Percentiles rank a stretch among this genome's conserved stretches.
Conservation (phyloP, 2,797 vertebrate genomes). For the Melanotaenia trifasciata region DNA sequence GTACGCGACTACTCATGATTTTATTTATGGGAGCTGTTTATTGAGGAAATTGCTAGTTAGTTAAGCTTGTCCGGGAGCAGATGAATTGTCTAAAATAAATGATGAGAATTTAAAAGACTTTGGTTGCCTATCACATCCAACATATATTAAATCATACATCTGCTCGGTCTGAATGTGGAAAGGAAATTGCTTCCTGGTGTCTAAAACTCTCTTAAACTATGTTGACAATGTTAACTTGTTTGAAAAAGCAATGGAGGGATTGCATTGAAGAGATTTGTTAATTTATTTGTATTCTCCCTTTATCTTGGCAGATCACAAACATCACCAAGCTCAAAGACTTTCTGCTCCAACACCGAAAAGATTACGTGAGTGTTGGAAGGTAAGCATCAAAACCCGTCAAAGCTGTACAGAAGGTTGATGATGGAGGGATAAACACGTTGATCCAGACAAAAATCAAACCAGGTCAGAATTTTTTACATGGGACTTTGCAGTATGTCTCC, state of each 20-base stretch:
- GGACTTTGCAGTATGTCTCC: conserved; percentile 29
- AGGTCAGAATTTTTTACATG: conserved; percentile 48
- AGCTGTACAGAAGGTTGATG: conserved; percentile 19
- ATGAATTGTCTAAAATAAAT: conserved; percentile 73
- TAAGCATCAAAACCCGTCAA: conserved; percentile 67
- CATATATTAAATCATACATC: conserved; percentile 57
- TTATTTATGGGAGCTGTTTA: conserved; percentile 70
- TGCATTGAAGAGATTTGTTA: conserved; percentile 9
- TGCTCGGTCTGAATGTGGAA: conserved; percentile 46
- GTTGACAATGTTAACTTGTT: conserved; percentile 3
- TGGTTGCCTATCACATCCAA: conserved; percentile 65
- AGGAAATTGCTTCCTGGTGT: conserved; percentile 58
- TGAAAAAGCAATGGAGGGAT: conserved; percentile 17
- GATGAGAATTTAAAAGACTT: conserved; percentile 65
- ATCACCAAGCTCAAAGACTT: conserved; percentile 98
- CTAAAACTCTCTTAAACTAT: conserved; percentile 46
- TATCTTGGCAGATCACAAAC: conserved; percentile 89
- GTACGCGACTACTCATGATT: conserved; percentile 50
- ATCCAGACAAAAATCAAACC: conserved; percentile 37
- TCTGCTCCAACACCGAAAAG: conserved; percentile 95
- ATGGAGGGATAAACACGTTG: conserved; percentile 15
- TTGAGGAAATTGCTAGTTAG: conserved; percentile 73
- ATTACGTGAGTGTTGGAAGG: conserved; percentile 96
- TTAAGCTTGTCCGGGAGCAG: conserved; percentile 59
- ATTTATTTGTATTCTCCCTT: conserved; percentile 50